These are phyloP conservation scores for Corydoras maculifer DNA, from an alignment of 2,113 vertebrate genomes.

Conservation along the genomic window DNA sequence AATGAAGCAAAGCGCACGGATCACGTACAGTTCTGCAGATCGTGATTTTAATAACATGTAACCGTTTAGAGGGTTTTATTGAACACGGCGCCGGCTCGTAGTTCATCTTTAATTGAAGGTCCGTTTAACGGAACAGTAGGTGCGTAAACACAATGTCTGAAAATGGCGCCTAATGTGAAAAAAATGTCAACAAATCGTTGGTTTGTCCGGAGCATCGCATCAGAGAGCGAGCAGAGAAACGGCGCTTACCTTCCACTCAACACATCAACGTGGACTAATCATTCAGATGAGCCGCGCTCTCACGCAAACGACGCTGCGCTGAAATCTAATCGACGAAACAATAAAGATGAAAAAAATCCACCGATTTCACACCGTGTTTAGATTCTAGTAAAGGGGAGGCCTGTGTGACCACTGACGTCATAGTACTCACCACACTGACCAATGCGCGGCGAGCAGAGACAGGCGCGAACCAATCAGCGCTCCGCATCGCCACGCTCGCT, in stretches of 20 bases:
- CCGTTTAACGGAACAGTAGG: not conserved
- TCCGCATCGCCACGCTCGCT: not conserved
- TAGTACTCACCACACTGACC: not conserved
- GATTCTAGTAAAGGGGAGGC: not conserved
- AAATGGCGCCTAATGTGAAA: not conserved
- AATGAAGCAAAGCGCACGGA: too few species aligned
- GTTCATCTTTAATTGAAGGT: too few species aligned
- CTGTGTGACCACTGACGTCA: not conserved
- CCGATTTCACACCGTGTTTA: not conserved
- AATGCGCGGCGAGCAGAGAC: not conserved
- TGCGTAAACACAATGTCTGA: not conserved
- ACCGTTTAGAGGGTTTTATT: too few species aligned
- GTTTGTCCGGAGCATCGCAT: not conserved
- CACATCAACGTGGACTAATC: not conserved
- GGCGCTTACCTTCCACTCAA: not conserved
- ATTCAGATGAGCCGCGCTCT: not conserved
- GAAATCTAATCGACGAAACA: not conserved
- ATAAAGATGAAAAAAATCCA: not conserved
- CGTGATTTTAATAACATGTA: too few species aligned
- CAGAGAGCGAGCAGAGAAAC: not conserved
- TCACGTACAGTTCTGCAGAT: too few species aligned
- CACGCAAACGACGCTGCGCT: not conserved
- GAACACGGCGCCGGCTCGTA: too few species aligned
- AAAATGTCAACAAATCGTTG: not conserved
- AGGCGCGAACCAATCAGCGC: not conserved